A percentile compares a stretch with the other conserved stretches of the same genome.
Conservation (phyloP, 2,888 invertebrate genomes). For the Drosophila silvestris region DNA sequence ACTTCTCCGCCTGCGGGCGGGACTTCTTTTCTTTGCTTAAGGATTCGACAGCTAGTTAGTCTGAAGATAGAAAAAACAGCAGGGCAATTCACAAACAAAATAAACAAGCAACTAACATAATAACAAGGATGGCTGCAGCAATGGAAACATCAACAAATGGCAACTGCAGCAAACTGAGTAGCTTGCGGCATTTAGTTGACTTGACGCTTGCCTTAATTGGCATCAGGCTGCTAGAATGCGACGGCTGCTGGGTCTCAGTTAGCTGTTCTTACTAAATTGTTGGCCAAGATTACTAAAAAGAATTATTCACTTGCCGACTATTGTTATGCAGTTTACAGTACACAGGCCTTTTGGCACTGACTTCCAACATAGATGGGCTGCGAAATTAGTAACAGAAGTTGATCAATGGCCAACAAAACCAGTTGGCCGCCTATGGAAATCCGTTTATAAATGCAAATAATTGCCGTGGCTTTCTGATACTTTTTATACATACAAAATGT, state of each 20-base stretch:
- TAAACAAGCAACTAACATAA: slow-evolving; percentile 45
- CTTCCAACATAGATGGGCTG: not conserved
- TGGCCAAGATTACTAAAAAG: slow-evolving; percentile 9
- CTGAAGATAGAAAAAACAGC: slow-evolving; percentile 36
- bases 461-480: not conserved
- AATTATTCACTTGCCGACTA: not conserved
- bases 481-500: not conserved
- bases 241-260: not conserved
- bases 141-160: slow-evolving; percentile 27
- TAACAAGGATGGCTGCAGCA: slow-evolving; percentile 18
- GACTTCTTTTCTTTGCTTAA: slow-evolving; percentile 21
- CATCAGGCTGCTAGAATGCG: slow-evolving; percentile 20
- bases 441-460: not conserved
- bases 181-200: slow-evolving; percentile 63
- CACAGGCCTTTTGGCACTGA: slow-evolving; percentile 8
- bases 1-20: slow-evolving; percentile 6
- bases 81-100: slow-evolving; percentile 49
- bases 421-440: not conserved
- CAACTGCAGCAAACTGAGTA: slow-evolving; percentile 56
- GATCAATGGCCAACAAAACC: not conserved
- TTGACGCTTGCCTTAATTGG: slow-evolving; percentile 69
- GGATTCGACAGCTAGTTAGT: slow-evolving; percentile 43
- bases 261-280: slow-evolving; percentile 10
- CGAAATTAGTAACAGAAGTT: not conserved
- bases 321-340: slow-evolving; percentile 12